phyloP scores from a whole-genome alignment of 30 jellyfish, hydroid and myxozoan genomes.

The Cassiopea andromeda region DNA sequence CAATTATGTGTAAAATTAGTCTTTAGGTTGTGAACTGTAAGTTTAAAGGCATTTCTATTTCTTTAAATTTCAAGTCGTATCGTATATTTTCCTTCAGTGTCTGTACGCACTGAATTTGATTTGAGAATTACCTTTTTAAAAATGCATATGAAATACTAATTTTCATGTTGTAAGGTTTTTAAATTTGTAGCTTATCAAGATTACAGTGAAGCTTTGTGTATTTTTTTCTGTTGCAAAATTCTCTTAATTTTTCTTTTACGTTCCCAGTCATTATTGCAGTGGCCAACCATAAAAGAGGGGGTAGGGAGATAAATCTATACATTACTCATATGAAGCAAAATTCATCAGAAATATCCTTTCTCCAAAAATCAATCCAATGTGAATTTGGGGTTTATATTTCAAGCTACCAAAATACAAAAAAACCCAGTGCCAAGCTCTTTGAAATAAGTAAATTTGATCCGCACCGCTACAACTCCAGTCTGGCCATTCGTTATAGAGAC shows the following conservation, averaged over 20 bases:
- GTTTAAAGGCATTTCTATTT: neutral
- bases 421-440: too few species aligned
- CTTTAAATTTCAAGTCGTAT: neutral
- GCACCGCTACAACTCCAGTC: too few species aligned
- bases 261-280: too few species aligned
- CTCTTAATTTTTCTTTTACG: neutral
- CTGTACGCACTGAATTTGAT: neutral
- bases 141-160: neutral
- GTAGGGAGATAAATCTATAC: too few species aligned
- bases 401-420: too few species aligned
- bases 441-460: too few species aligned
- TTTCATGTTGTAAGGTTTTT: conserved; percentile 14
- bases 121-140: neutral
- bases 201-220: neutral
- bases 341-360: too few species aligned
- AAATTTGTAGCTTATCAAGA: neutral
- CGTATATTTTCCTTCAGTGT: neutral
- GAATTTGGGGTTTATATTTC: too few species aligned
- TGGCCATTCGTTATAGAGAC: too few species aligned
- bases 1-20: neutral
- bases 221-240: neutral
- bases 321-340: too few species aligned
- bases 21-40: neutral
- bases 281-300: too few species aligned
- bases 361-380: too few species aligned